Percentiles rank a stretch among this genome's conserved stretches.
phyloP scores from a whole-genome alignment of 2,888 invertebrate genomes.

The Nymphalis polychloros region DNA sequence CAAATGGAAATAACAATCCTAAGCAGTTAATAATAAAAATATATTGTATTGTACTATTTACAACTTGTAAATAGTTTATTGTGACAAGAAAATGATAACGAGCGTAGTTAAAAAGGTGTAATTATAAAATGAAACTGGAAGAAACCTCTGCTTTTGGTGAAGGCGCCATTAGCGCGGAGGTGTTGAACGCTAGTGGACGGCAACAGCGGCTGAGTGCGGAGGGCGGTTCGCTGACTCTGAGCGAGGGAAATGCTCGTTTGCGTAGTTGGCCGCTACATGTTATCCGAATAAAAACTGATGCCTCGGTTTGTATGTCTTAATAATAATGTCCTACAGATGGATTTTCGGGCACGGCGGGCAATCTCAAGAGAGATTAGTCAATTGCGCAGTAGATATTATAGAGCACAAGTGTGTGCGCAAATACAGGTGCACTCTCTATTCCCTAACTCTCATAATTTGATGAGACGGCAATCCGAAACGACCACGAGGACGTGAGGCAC shows the following conservation, averaged over 20 bases:
- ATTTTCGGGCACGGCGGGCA: no score
- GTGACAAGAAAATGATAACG: background rate
- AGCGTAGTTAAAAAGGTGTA: background rate
- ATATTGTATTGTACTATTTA: no score
- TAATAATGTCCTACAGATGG: no score
- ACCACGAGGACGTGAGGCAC: no score
- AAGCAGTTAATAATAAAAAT: no score
- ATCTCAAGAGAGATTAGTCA: no score
- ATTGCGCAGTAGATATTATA: no score
- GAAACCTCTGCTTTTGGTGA: conserved; percentile 43
- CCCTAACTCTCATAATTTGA: no score
- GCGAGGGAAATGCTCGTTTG: conserved; percentile 42
- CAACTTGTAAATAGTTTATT: background rate
- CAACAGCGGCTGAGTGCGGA: conserved; percentile 41
- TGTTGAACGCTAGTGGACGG: conserved; percentile 27
- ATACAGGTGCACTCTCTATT: no score
- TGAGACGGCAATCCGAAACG: no score
- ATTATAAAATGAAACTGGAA: conserved; percentile 55
- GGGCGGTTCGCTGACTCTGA: conserved; percentile 39
- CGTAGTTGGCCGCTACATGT: conserved; percentile 46
- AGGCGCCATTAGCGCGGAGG: conserved; percentile 25
- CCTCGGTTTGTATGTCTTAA: conserved; percentile 36
- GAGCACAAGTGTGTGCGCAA: no score
- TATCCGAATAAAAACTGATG: conserved; percentile 41
- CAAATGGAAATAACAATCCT: no score